Evolutionary conservation across 2,113 vertebrate species (phyloP).

Genomic region (Aplodontia rufa): DNA sequence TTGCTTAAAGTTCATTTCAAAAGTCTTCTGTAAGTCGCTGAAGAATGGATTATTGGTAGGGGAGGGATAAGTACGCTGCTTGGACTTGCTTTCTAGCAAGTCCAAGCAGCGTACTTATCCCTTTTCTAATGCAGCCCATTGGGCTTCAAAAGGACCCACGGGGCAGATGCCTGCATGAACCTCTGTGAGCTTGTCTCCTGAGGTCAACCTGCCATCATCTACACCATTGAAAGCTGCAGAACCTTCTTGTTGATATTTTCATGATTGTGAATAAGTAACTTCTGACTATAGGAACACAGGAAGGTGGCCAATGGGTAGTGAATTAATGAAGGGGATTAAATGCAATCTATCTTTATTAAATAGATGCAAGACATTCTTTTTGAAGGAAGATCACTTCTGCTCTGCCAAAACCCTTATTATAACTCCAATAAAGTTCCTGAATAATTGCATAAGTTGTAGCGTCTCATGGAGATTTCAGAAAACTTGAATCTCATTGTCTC

Average conservation of each 20-base stretch:
- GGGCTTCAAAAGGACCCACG: constrained; percentile 95
- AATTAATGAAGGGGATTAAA: neutral
- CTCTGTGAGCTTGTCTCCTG: constrained; percentile 83
- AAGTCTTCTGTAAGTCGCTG: constrained; percentile 97
- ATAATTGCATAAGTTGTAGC: too few species aligned
- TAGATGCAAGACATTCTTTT: neutral
- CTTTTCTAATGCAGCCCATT: constrained; percentile 97
- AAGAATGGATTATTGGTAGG: constrained; percentile 99
- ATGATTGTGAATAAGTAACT: neutral
- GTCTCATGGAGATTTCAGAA: neutral
- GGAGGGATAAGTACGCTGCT: constrained; percentile 94
- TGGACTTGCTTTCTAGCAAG: constrained; percentile 93
- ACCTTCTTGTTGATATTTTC: neutral
- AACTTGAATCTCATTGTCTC: neutral
- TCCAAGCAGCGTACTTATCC: too few species aligned
- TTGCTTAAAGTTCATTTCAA: constrained; percentile 96
- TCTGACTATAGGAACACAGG: neutral
- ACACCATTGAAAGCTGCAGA: constrained; percentile 92
- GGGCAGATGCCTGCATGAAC: constrained; percentile 75
- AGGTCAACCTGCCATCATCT: constrained; percentile 83
- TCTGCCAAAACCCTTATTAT: neutral
- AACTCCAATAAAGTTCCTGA: neutral
- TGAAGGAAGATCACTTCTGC: neutral
- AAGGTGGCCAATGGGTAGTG: neutral
- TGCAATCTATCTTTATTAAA: too few species aligned